Base-by-base conservation (phyloP, 2,888 invertebrate species). In the Pseudanteris insignis region DNA sequence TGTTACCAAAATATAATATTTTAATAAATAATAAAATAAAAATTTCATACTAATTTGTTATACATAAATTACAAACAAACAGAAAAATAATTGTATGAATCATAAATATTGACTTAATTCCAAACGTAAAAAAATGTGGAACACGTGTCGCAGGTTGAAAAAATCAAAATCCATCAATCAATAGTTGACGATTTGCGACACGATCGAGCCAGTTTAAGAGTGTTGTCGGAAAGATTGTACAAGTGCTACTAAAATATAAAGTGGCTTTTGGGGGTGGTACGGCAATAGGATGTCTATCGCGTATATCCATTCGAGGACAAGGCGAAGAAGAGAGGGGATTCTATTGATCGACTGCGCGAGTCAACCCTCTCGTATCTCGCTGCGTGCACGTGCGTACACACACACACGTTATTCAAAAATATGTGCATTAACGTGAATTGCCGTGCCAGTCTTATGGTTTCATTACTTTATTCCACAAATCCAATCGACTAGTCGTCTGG, bases 221-320 rank as follows among this genome's bases (percentile, higher is more conserved):
- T 71, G 71, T 74, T 68, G 70, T 72, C 65, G 71, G 69, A 72
- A 73, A 74, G 73, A 73, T 74, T 76, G 75, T 76, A 75, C 73
- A 75, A 76, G 72, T 74, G 73, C 73, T 75, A 76, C 77, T 77
- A 74, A 77, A 75, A 75, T 77, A 76, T 76, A 76, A 77, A 77
- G 77, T 77, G 77, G 73, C 73, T 75, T 75, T 74, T 67, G 71
- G 73, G 72, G 72, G 72, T 74, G 73, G 74, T 72, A 74, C 75
- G 75, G 76, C 76, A 76, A 76, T 75, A 70, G 74, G 75, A 72
- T 73, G 73, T 72, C 72, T 74, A 74, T 74, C 76, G 69, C 71
- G 70, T 73, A 72, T 71, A 73, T 73, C 72, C 74, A 69, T 68
- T 72, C 68, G 66, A 73, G 70, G 71, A 75, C 70, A 71, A 69